phyloP scores from a whole-genome alignment of 2,797 vertebrate genomes.

The Champsocephalus esox region DNA sequence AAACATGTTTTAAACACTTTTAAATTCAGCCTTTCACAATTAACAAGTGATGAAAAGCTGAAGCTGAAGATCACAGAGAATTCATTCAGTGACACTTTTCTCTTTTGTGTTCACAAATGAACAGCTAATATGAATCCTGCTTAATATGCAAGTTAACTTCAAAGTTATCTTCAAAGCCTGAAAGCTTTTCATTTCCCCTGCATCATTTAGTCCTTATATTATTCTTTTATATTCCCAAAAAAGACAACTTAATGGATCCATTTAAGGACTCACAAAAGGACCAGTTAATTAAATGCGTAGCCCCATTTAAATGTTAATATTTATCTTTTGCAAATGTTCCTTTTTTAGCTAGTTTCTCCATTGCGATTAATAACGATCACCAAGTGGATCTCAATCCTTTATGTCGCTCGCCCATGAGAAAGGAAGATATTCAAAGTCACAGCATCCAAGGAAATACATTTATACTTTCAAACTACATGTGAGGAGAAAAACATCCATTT shows the following conservation, averaged over 20 bases:
- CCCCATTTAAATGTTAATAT: constrained; percentile 12
- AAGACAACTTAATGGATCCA: constrained; percentile 39
- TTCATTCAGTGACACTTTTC: constrained; percentile 8
- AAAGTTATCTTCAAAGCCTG: constrained; percentile 28
- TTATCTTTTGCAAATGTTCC: background rate
- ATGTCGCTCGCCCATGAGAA: background rate
- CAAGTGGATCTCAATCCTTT: background rate
- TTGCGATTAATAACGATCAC: background rate
- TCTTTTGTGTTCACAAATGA: constrained; percentile 7
- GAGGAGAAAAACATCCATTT: background rate
- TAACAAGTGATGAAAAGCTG: background rate
- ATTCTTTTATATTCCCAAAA: constrained; percentile 1
- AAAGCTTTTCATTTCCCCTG: constrained; percentile 45
- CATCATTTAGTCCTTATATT: too few relatives aligned
- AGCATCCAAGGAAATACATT: background rate
- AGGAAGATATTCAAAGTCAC: background rate
- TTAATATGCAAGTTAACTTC: constrained; percentile 17
- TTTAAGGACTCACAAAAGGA: constrained; percentile 33
- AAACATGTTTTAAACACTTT: background rate
- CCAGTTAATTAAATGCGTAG: constrained; percentile 10
- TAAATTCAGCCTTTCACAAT: too few relatives aligned
- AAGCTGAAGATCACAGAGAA: constrained; percentile 9
- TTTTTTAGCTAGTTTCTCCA: background rate
- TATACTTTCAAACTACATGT: background rate
- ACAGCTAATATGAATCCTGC: constrained; percentile 6